Evolutionary conservation across 2,113 vertebrate species (phyloP), one percentile per base, ranked within the genome.

Genomic region (Sylvietta virens): DNA sequence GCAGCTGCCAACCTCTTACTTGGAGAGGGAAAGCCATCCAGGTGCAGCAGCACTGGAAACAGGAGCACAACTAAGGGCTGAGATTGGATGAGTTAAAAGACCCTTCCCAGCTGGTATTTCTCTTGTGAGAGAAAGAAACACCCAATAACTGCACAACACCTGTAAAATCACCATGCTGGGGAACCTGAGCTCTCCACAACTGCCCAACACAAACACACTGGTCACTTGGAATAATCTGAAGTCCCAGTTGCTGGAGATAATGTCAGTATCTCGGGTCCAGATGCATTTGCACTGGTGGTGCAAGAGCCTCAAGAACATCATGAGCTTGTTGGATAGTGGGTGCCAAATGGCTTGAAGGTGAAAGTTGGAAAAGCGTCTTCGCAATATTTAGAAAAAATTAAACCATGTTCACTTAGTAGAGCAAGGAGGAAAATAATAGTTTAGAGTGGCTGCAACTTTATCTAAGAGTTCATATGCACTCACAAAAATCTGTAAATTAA

Each of bases 171-270:
- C n/a, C 45, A 4, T 1, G 2, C 16, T 6, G 15, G 22, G 48
- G 31, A 79, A 69, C 11, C 5, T 14, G 44, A 81, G 66, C 84
- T 85, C 83, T 61, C 21, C 40, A 42, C 30, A 67, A 26, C 33
- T 54, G 33, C 69, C 65, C 11, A 3, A 1, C n/a, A 44, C 11
- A 15, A 35, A 35, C 0, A 13, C 7, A n/a, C 27, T 3, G 0
- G 10, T 53, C 37, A 26, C 31, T 53, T 44, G 7, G 3, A 65
- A 30, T 5, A 28, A 50, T 4, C 7, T 0, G 31, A 24, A 35
- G 16, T 26, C 26, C 47, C 3, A 20, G 33, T 4, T 72, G 42
- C 50, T 88, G 66, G 30, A 54, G 19, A 40, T 8, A 42, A 60
- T 0, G 3, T 48, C 40, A 53, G 4, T 11, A 42, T 26, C 53